Base-by-base conservation (phyloP, 2,113 vertebrate species). In the Tyrannus savana region DNA sequence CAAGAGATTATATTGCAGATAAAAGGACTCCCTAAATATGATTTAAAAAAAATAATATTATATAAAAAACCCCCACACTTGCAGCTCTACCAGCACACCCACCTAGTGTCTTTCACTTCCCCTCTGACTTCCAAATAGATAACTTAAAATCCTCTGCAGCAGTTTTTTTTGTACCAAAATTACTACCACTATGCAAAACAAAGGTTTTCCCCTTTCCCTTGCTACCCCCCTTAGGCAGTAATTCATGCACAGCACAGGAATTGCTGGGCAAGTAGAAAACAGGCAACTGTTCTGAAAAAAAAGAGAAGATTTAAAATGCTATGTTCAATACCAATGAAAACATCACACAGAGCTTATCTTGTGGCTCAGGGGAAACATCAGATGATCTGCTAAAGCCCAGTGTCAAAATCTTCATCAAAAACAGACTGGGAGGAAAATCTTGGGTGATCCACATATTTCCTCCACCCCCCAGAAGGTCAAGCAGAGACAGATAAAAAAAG, bases 401-500 rank as follows among this genome's bases (percentile, higher is more conserved):
- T 25, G 35, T 28, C 64, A 81, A 33, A 74, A 55, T 14, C 24
- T 58, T 63, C 44, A 75, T 9, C 58, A 88, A 67, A 87, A 92
- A 24, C 33, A 63, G 13, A 21, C 49, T 12, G 23, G 31, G n/a
- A 87, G 19, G 46, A 25, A 62, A 46, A 44, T 47, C 28, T 46
- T 50, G 33, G 21, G 67, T 39, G 28, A 59, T 24, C 6, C 27
- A 56, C 10, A 0, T 6, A 37, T 28, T 39, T 49, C 78, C 19
- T 5, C 1, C 0, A 1, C 17, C 19, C 2, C 0, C 1, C 10
- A 12, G 10, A 47, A 63, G 37, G 31, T 87, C 62, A 76, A 72
- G 23, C 19, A 82, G 7, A 83, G 58, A 52, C 15, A 37, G 56
- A 52, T 59, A 39, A 74, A 84, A 89, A 89, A 62, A 78, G 15